Evolutionary conservation across 1,140 invertebrate genomes (phyloP).

Genomic region (Drosophila paulistorum): DNA sequence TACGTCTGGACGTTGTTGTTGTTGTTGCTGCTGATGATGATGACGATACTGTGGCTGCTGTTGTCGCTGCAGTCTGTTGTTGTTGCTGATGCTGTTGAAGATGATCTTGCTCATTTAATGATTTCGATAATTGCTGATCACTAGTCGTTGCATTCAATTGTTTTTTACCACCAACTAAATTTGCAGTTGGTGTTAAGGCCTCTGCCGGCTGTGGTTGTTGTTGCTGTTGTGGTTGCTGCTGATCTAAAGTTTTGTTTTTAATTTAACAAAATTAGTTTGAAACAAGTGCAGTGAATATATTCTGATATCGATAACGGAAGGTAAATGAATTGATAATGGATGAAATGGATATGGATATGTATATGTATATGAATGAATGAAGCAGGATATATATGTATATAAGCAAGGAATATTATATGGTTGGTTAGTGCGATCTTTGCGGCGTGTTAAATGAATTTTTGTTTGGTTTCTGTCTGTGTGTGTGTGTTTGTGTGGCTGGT

Average conservation of each 20-base stretch:
- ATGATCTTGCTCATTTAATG: slow-evolving; percentile 74
- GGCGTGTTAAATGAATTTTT: slow-evolving; percentile 9
- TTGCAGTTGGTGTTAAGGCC: slow-evolving; percentile 61
- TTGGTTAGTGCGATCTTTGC: slow-evolving; percentile 20
- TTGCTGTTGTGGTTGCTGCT: slow-evolving; percentile 47
- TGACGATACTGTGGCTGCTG: slow-evolving; percentile 46
- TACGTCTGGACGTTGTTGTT: slow-evolving; percentile 93
- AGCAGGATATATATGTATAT: slow-evolving; percentile 21
- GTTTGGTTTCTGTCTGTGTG: slow-evolving; percentile 6
- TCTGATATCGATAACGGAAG: slow-evolving; percentile 34
- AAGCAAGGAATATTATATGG: slow-evolving; percentile 15
- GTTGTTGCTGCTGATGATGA: slow-evolving; percentile 73
- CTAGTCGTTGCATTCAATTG: slow-evolving; percentile 75
- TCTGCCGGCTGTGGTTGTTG: slow-evolving; percentile 56
- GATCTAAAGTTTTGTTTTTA: slow-evolving; percentile 70
- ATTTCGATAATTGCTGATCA: slow-evolving; percentile 76
- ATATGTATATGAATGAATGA: slow-evolving; percentile 6
- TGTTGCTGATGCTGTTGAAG: slow-evolving; percentile 60
- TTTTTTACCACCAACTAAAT: slow-evolving; percentile 50
- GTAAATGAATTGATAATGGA: slow-evolving; percentile 16
- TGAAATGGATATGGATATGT: slow-evolving; percentile 8
- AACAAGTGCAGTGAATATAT: slow-evolving; percentile 48
- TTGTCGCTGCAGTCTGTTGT: slow-evolving; percentile 42
- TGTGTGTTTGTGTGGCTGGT: slow-evolving; percentile 55
- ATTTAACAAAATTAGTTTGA: slow-evolving; percentile 52